Evolutionary conservation across 2,888 invertebrate species (phyloP).

Genomic region (Coremacera marginata): DNA sequence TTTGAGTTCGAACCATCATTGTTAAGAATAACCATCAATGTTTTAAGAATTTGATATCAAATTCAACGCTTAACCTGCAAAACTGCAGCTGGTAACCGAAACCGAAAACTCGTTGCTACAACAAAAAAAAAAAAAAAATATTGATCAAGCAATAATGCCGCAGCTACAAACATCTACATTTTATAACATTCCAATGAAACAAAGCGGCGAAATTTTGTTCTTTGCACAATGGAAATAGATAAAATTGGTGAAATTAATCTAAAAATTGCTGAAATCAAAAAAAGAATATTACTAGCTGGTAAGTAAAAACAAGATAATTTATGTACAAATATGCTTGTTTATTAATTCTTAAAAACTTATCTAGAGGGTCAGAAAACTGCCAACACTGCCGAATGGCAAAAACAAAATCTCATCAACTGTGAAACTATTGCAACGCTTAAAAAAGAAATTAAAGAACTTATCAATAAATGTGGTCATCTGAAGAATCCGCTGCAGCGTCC

Average conservation of each 20-base stretch:
- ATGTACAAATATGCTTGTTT: background rate
- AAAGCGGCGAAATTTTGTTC: background rate
- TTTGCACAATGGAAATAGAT: slow-evolving; percentile 59
- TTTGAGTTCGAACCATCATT: too few species aligned
- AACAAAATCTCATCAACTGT: slow-evolving; percentile 78
- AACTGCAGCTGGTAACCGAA: background rate
- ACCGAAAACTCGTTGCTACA: slow-evolving; percentile 1
- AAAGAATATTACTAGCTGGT: slow-evolving; percentile 88
- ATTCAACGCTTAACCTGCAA: background rate
- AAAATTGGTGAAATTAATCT: slow-evolving; percentile 72
- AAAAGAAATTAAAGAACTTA: slow-evolving; percentile 78
- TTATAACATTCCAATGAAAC: background rate
- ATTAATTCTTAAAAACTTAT: slow-evolving; percentile 28
- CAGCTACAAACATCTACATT: too few species aligned
- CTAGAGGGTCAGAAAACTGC: slow-evolving; percentile 89
- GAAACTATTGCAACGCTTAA: slow-evolving; percentile 80
- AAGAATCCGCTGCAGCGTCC: slow-evolving; percentile 65
- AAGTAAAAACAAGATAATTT: slow-evolving; percentile 50
- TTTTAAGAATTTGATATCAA: too few species aligned
- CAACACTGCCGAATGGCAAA: slow-evolving; percentile 83
- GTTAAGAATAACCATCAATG: too few species aligned
- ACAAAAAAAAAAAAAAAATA: too few species aligned
- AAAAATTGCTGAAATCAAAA: slow-evolving; percentile 86
- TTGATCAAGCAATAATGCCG: background rate
- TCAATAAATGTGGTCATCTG: slow-evolving; percentile 71